Base-by-base conservation (phyloP, 2,113 vertebrate species). In the Muntiacus muntjak region DNA sequence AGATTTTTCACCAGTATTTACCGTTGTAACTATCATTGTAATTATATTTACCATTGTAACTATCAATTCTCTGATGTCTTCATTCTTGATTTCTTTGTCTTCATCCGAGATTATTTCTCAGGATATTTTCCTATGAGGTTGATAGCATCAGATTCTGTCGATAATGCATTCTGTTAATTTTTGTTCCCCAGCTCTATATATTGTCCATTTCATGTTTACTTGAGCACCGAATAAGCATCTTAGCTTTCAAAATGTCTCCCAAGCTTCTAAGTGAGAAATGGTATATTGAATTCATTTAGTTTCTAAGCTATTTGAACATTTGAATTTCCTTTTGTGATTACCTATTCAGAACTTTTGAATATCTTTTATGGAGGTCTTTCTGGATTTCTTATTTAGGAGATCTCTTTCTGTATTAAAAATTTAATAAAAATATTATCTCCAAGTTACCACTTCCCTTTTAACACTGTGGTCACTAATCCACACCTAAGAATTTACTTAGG, bases 161-260 rank as follows among this genome's bases (percentile, higher is more conserved):
- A 0, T 1, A 1, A 43, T 19, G 55, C 16, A 15, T 0, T 10
- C 30, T 21, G 0, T 36, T 33, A 5, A 2, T 6, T 26, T 15
- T 0, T 1, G 0, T 33, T 13, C 47, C 54, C 25, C 2, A 3
- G 45, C 30, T 14, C 3, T 17, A 3, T 2, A 0, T 2, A 15
- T 25, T 12, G 28, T 33, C n/a, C 17, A 0, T 21, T 5, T 17
- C 64, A 7, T 6, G 9, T n/a, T 21, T 16, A 9, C 81, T 23
- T 21, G 36, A 19, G 7, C 54, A 4, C 28, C 1, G 7, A 64
- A 1, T 4, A 3, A 12, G 21, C 26, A 6, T 45, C 25, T 10
- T 0, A 12, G 11, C 43, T n/a, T 58, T 25, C 79, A 43, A 0
- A 13, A 6, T 15, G 4, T 43, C 23, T 33, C 25, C 58, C 85